phyloP scores from a whole-genome alignment of 1,140 invertebrate genomes.

The Drosophila virilis region DNA sequence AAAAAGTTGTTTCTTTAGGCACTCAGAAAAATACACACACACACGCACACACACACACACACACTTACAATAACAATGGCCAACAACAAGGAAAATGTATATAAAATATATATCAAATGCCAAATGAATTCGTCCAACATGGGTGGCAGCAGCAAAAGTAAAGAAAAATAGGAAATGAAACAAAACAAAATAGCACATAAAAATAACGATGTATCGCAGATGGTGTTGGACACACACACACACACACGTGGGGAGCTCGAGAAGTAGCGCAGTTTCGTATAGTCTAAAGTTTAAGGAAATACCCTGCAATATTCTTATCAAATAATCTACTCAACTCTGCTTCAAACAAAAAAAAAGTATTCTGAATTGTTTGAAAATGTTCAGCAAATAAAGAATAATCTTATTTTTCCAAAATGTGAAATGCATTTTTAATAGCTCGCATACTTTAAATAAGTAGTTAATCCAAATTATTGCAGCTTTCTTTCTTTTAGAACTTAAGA shows the following conservation, averaged over 20 bases:
- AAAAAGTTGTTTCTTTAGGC: slow-evolving; percentile 23
- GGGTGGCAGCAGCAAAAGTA: slow-evolving; percentile 16
- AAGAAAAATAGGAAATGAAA: slow-evolving; percentile 36
- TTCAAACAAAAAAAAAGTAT: too few relatives aligned
- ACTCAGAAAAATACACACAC: slow-evolving; percentile 18
- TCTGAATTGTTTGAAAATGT: too few relatives aligned
- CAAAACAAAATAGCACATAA: slow-evolving; percentile 54
- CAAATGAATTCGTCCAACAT: slow-evolving; percentile 56
- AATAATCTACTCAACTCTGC: too few relatives aligned
- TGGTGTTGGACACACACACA: slow-evolving; percentile 21
- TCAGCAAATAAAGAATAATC: too few relatives aligned
- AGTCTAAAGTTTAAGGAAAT: not conserved
- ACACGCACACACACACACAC: slow-evolving; percentile 26
- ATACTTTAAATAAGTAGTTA: too few relatives aligned
- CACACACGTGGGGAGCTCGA: slow-evolving; percentile 31
- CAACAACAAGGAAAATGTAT: slow-evolving; percentile 22
- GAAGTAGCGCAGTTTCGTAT: not conserved
- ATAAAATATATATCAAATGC: slow-evolving; percentile 43
- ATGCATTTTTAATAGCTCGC: too few relatives aligned
- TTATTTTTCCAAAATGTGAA: too few relatives aligned
- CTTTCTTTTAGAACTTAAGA: not conserved
- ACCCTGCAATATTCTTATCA: too few relatives aligned
- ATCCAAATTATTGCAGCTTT: too few relatives aligned
- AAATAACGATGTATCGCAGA: slow-evolving; percentile 52
- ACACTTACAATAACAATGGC: slow-evolving; percentile 32